Conservation (phyloP, 2,797 vertebrate species). For the Enteromius argenteus region DNA sequence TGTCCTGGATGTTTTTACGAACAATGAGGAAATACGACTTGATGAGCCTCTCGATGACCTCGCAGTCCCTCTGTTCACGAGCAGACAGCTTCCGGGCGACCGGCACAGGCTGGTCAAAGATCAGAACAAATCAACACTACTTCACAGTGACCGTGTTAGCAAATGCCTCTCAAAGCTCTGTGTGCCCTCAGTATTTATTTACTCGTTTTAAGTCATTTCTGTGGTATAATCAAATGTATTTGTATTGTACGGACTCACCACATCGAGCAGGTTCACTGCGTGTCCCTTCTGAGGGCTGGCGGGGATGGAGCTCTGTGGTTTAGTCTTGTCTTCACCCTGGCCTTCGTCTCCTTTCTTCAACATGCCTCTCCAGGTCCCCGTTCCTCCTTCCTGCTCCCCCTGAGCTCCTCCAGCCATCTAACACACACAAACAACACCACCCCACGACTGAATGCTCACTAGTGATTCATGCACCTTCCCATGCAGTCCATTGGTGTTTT, state of each 20-base stretch:
- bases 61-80: conserved; percentile 95
- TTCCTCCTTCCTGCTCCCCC: conserved; percentile 82
- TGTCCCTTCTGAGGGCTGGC: conserved; percentile 89
- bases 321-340: conserved; percentile 78
- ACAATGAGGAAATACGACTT: conserved; percentile 99
- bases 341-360: conserved; percentile 90
- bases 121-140: neutral
- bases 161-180: neutral
- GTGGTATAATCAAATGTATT: neutral
- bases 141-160: neutral
- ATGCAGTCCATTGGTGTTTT: neutral
- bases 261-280: conserved; percentile 95
- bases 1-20: conserved; percentile 99
- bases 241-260: conserved; percentile 79
- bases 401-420: conserved; percentile 74
- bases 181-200: neutral
- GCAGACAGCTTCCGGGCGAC: conserved; percentile 96
- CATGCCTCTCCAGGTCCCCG: conserved; percentile 95
- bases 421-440: conserved; percentile 16
- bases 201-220: neutral
- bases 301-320: conserved; percentile 68
- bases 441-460: neutral
- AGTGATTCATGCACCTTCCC: neutral
- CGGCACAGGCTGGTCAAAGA: conserved; percentile 87
- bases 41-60: conserved; percentile 97